Evolutionary conservation across 1,140 invertebrate species (phyloP).

Genomic region (Drosophila parvula): DNA sequence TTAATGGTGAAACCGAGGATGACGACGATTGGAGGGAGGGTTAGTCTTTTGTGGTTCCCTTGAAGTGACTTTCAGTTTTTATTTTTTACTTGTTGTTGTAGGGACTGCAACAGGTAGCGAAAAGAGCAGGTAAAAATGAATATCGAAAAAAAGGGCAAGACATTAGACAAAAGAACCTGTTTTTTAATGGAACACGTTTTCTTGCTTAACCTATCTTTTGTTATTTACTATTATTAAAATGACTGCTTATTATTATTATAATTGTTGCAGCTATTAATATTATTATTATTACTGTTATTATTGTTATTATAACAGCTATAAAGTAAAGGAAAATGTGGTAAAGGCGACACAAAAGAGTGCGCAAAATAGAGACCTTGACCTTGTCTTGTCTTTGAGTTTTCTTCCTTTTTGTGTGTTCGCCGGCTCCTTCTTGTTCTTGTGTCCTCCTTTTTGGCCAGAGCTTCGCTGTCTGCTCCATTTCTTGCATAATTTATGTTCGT

Average conservation of each 20-base stretch:
- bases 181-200: conserved; percentile 35
- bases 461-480: conserved; percentile 55
- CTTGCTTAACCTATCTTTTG: neutral
- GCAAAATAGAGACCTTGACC: conserved; percentile 51
- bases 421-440: conserved; percentile 41
- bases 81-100: conserved; percentile 1
- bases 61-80: conserved; percentile 74
- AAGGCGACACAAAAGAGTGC: neutral
- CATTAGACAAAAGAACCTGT: conserved; percentile 34
- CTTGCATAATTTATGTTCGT: conserved; percentile 80
- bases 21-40: conserved; percentile 4
- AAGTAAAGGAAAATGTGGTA: neutral
- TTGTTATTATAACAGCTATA: too few species aligned
- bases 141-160: conserved; percentile 10
- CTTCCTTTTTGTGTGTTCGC: conserved; percentile 25
- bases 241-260: neutral
- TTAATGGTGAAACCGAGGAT: conserved; percentile 3
- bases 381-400: conserved; percentile 54
- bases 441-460: conserved; percentile 37
- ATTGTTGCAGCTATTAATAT: conserved; percentile 2
- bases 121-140: conserved; percentile 35
- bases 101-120: conserved; percentile 48
- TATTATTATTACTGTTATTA: conserved; percentile 9
- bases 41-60: conserved; percentile 46
- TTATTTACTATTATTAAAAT: conserved; percentile 4